Base-by-base conservation (phyloP, 2,888 invertebrate genomes). In the Drosophila stalkeri region DNA sequence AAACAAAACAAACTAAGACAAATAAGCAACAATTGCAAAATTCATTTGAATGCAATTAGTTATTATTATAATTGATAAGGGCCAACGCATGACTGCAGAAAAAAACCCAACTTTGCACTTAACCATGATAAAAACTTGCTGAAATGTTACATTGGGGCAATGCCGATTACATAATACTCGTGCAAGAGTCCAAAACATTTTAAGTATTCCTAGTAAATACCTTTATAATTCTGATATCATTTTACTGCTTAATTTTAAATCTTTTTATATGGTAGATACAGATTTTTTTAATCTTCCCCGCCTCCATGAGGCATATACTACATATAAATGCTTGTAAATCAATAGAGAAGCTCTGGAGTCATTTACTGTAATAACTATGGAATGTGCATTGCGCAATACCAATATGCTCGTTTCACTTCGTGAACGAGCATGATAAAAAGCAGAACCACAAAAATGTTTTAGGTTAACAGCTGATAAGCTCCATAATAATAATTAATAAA, bases 391-490 rank as follows among this genome's bases (percentile, higher is more conserved):
- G 7, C 8, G 14, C 27, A 27, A 47, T 11, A 4, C 49, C n/a
- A 31, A 49, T 49, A 49, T 18, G 31, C 49, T 49, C 49, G 6
- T 16, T 33, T 51, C 18, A 51, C 3, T 51, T 11, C 3, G 1
- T 11, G 6, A 31, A 6, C 49, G 31, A n/a, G 49, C n/a, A 49
- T n/a, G n/a, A 9, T 16, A n/a, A 3, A n/a, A 9, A n/a, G 5
- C 31, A 16, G 27, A 27, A 11, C 47, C 47, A 44, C 37, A 35
- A 14, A 47, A 8, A 39, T 44, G 55, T 33, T 65, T 52, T 46
- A 47, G 52, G 46, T 54, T 9, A 51, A 37, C 47, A 57, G 35
- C 66, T 77, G 78, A 77, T 76, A 77, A 77, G 59, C 2, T 2
- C 11, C n/a, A 41, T 35, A 46, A 49, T 49, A 49, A 49, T 37